Conservation (phyloP, 2,797 vertebrate species). For the Smutsia temminckii region DNA sequence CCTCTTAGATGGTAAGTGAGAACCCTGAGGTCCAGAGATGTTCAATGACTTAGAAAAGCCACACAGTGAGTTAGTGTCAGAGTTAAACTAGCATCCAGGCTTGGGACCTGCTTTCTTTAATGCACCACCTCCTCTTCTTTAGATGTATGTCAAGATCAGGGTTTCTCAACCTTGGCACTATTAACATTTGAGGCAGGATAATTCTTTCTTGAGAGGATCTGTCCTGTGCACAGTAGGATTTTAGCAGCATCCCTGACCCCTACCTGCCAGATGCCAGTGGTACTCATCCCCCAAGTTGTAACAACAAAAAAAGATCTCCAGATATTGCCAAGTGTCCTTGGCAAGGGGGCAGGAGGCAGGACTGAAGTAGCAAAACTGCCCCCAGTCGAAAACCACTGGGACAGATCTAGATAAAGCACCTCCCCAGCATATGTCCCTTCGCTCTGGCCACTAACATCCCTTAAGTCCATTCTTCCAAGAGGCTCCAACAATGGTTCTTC, state of each 20-base stretch:
- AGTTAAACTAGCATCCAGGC: neutral
- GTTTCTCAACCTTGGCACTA: neutral
- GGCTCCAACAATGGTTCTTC: neutral
- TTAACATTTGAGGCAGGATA: neutral
- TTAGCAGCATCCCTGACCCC: neutral
- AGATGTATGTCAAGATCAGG: neutral
- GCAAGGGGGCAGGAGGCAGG: rapidly evolving
- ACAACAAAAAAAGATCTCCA: neutral
- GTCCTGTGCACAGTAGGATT: neutral
- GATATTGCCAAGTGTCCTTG: neutral
- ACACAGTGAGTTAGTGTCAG: neutral
- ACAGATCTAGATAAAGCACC: no score
- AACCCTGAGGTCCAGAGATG: neutral
- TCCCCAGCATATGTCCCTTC: neutral
- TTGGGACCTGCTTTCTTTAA: neutral
- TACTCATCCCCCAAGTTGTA: neutral
- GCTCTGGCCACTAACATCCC: neutral
- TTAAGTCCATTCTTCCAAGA: neutral
- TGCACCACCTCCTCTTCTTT: neutral
- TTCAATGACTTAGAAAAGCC: neutral
- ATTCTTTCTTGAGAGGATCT: neutral
- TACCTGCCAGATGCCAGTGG: no score
- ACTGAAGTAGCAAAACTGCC: neutral
- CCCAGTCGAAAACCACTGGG: neutral
- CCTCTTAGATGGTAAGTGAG: neutral